phyloP scores from a whole-genome alignment of 2,113 vertebrate species.

The Leptocoma aspasia region DNA sequence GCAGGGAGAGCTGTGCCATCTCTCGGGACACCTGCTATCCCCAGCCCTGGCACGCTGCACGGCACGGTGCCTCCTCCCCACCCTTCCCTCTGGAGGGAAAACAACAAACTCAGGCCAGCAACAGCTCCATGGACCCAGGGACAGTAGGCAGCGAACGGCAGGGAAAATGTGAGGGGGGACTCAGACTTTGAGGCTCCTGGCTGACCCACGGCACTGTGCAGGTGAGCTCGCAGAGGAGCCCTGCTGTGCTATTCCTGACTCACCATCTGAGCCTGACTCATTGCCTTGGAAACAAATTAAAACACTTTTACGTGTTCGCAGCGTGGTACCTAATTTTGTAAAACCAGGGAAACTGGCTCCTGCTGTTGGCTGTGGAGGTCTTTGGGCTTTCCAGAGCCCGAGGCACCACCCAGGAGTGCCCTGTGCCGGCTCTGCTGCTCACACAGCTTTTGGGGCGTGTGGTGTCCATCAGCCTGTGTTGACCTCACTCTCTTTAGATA shows the following conservation, averaged over 20 bases:
- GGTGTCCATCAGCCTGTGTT: accelerated
- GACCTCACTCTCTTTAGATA: neutral
- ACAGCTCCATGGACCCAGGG: accelerated
- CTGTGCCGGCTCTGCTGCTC: neutral
- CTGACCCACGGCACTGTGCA: neutral
- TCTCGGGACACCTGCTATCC: neutral
- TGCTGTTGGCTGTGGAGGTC: neutral
- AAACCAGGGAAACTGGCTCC: conserved; percentile 51
- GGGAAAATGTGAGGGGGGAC: neutral
- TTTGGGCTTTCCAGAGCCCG: neutral
- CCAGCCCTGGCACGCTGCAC: neutral
- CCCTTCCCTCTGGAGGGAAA: neutral
- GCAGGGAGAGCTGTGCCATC: neutral
- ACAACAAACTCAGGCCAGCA: neutral
- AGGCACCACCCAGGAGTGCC: neutral
- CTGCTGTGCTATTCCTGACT: conserved; percentile 60
- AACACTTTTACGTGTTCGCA: conserved; percentile 45
- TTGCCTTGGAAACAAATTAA: conserved; percentile 74
- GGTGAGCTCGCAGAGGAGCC: neutral
- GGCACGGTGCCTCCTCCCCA: accelerated
- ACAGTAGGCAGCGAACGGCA: neutral
- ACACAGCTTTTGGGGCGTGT: neutral
- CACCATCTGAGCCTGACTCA: conserved; percentile 56
- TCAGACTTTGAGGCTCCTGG: neutral
- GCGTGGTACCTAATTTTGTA: conserved; percentile 40